Evolutionary conservation across 2,888 invertebrate species (phyloP), one percentile per base, ranked within the genome.

Genomic region (Seira ritae): DNA sequence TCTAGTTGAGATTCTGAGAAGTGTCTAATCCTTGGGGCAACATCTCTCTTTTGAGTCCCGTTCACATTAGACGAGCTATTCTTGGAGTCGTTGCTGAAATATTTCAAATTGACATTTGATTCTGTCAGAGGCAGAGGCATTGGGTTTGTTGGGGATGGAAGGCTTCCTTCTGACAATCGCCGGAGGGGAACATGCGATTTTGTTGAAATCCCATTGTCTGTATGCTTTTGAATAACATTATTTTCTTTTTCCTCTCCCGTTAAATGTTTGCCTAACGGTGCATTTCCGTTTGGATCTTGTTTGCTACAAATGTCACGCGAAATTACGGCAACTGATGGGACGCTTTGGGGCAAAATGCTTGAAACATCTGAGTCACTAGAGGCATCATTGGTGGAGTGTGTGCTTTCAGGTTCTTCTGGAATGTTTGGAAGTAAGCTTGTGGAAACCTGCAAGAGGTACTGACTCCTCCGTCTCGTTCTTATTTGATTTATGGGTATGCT

Each of bases 371-470:
- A 78, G 0, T 83, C 83, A 69, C 83, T 83, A 0, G 83, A 83
- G 1, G 73, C 72, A 2, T 83, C 83, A 69, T 73, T 62, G 23
- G 73, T 83, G 10, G 86, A 81, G 71, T 75, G 60, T 0, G 78
- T 24, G n/a, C 83, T 77, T 77, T 88, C 88, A 1, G 86, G 82
- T 42, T 88, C 87, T 69, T 88, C 88, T 0, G 86, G 86, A 60
- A 88, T 87, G 46, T 87, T 86, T 60, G 88, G 88, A 23, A 88
- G 81, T 20, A 87, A 24, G n/a, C 83, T 79, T 12, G 84, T 84
- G 0, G 86, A 84, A 0, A 86, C 80, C 1, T 78, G 77, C 1
- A 75, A 60, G 8, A 87, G 77, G 62, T 87, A 88, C 69, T 80
- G 80, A 74, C 86, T 86, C 17, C 83, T 70, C 65, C 86, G 74